Evolutionary conservation across 2,797 vertebrate genomes (phyloP).

Genomic region (Gymnopithys bicolor): DNA sequence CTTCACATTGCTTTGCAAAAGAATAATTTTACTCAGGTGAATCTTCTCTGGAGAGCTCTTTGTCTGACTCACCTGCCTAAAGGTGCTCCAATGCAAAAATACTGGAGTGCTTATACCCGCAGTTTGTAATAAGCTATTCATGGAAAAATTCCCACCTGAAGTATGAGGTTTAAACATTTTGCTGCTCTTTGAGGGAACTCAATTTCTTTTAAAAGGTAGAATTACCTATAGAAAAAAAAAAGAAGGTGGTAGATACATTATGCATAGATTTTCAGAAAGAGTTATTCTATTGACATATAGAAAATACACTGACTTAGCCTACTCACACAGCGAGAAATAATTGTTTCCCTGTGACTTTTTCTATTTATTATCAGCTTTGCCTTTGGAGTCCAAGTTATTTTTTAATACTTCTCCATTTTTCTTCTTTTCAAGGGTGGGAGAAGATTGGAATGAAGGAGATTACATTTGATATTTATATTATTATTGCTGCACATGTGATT

Average conservation of each 20-base stretch:
- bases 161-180: neutral
- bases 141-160: neutral
- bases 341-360: neutral
- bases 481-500: constrained; percentile 58
- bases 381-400: neutral
- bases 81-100: neutral
- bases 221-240: neutral
- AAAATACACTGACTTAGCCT: neutral
- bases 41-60: neutral
- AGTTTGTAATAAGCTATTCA: neutral
- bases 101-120: rapidly evolving
- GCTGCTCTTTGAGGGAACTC: neutral
- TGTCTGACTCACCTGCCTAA: neutral
- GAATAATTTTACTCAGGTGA: neutral
- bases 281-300: neutral
- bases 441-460: neutral
- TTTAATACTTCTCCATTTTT: neutral
- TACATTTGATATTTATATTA: constrained; percentile 42
- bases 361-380: neutral
- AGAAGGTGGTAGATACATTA: neutral
- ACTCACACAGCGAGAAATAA: neutral
- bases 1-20: neutral
- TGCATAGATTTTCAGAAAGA: neutral
- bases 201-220: constrained; percentile 1
- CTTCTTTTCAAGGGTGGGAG: neutral